Evolutionary conservation across 2,888 invertebrate species (phyloP).

Genomic region (Polia nebulosa): DNA sequence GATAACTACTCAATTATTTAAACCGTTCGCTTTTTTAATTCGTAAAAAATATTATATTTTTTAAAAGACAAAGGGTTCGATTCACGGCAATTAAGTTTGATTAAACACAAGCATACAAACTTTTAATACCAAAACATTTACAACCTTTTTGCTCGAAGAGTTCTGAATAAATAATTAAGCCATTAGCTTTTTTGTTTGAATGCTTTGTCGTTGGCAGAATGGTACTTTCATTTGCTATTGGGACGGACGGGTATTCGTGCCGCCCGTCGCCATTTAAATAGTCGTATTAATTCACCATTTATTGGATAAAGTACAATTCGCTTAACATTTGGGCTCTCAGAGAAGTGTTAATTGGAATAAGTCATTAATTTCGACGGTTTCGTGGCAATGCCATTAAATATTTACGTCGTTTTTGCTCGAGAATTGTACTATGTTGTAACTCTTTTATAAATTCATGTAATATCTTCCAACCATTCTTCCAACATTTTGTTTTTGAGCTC

Average conservation of each 20-base stretch:
- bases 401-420: conserved; percentile 6
- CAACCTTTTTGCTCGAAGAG: conserved; percentile 44
- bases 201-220: conserved; percentile 55
- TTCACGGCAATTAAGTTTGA: conserved; percentile 53
- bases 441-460: conserved; percentile 8
- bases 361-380: conserved; percentile 23
- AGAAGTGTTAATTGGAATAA: conserved; percentile 26
- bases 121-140: conserved; percentile 51
- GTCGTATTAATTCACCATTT: conserved; percentile 34
- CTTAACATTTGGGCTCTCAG: conserved; percentile 10
- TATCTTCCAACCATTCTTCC: conserved; percentile 17
- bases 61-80: conserved; percentile 23
- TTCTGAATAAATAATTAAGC: conserved; percentile 71
- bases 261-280: conserved; percentile 26
- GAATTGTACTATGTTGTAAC: not conserved
- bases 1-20: not conserved
- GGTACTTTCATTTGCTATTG: conserved; percentile 56
- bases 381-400: conserved; percentile 25
- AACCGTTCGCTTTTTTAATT: conserved; percentile 26
- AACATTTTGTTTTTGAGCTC: conserved; percentile 12
- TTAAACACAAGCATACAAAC: too few relatives aligned
- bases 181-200: conserved; percentile 65
- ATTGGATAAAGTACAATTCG: conserved; percentile 19
- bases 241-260: conserved; percentile 35
- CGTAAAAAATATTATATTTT: not conserved